A percentile compares a stretch with the other conserved stretches of the same genome.
These are phyloP conservation scores for Mastigias papua DNA, from an alignment of 30 jellyfish, hydroid and myxozoan genomes.

Conservation along the genomic window DNA sequence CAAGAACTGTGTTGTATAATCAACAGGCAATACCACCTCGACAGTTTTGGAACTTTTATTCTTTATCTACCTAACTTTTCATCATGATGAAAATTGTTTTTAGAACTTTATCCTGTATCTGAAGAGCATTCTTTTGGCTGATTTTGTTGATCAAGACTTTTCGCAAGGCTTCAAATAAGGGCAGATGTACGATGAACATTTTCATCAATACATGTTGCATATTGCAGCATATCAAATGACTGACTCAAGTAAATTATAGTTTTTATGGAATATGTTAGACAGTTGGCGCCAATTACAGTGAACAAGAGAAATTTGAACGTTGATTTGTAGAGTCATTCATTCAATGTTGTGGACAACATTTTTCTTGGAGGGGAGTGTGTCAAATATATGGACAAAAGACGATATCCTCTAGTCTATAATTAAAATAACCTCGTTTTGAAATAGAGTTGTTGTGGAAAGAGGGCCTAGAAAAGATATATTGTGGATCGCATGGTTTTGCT, in stretches of 20 bases:
- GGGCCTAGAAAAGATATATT: too few relatives aligned
- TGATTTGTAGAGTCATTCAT: neutral
- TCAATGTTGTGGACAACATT: neutral
- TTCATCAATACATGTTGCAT: neutral
- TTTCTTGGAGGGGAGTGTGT: neutral
- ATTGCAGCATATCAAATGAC: neutral
- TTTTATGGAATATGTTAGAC: neutral
- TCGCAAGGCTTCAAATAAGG: neutral
- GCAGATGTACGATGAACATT: neutral
- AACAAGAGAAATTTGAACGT: neutral
- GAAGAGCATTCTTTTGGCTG: neutral
- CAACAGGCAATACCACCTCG: neutral
- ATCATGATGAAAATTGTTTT: too few relatives aligned
- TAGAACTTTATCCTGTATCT: too few relatives aligned
- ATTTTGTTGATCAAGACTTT: neutral
- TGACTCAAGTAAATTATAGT: neutral
- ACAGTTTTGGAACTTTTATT: neutral
- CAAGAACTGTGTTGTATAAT: neutral
- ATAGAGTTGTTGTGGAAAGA: too few relatives aligned
- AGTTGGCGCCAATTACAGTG: neutral
- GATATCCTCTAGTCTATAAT: too few relatives aligned
- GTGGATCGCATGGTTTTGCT: too few relatives aligned
- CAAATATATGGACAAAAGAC: neutral
- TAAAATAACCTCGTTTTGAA: too few relatives aligned
- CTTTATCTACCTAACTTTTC: neutral